These are phyloP conservation scores for Noctilio leporinus DNA, from an alignment of 2,113 vertebrate genomes.

Conservation along the genomic window DNA sequence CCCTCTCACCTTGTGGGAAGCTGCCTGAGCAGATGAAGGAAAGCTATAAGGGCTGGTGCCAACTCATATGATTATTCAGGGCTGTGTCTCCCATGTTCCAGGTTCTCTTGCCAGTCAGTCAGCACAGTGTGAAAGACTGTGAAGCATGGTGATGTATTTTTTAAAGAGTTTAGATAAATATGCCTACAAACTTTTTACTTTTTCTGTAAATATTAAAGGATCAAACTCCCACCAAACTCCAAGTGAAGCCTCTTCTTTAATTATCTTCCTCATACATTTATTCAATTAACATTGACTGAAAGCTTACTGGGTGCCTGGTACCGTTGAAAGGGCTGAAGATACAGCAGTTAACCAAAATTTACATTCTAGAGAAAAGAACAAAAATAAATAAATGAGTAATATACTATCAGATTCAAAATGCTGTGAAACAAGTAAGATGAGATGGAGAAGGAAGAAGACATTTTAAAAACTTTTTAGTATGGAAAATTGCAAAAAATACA, in stretches of 20 bases:
- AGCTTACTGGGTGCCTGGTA: neutral
- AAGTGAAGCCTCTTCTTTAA: neutral
- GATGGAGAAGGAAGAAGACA: neutral
- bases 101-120: neutral
- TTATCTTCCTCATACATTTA: neutral
- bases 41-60: neutral
- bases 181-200: neutral
- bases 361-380: neutral
- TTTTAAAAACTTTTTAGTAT: neutral
- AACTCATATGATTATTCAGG: neutral
- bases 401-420: neutral
- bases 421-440: neutral
- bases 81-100: neutral
- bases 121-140: neutral
- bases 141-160: neutral
- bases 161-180: neutral
- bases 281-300: neutral
- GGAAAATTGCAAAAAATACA: neutral
- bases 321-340: neutral
- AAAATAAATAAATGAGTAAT: neutral
- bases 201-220: neutral
- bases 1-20: neutral
- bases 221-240: neutral
- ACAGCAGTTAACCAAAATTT: neutral
- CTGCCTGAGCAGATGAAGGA: neutral